These are phyloP conservation scores for Mythimna vitellina DNA, from an alignment of 2,888 invertebrate genomes.

Conservation along the genomic window DNA sequence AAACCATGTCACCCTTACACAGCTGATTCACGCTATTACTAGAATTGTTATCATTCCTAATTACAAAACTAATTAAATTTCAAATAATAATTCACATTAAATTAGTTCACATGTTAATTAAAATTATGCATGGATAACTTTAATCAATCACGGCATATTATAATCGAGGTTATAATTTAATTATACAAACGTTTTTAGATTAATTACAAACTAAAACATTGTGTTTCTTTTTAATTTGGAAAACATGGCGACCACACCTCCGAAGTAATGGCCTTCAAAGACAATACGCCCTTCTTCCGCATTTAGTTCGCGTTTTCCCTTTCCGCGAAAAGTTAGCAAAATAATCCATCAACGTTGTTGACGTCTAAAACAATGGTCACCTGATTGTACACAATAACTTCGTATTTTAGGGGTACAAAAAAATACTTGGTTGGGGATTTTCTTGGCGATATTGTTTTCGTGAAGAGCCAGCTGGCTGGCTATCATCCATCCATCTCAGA, in stretches of 20 bases:
- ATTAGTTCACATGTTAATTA: slow-evolving; percentile 31
- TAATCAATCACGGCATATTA: slow-evolving; percentile 33
- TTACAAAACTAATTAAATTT: slow-evolving; percentile 23
- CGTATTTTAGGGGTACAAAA: slow-evolving; percentile 28
- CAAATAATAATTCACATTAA: slow-evolving; percentile 10
- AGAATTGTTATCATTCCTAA: slow-evolving; percentile 24
- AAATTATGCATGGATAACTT: slow-evolving; percentile 29
- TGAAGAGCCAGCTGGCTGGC: slow-evolving; percentile 19
- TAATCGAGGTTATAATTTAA: slow-evolving; percentile 17
- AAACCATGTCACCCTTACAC: slow-evolving; percentile 17
- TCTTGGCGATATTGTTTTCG: slow-evolving; percentile 30
- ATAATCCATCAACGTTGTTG: slow-evolving; percentile 78
- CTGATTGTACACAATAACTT: slow-evolving; percentile 61
- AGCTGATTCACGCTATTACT: slow-evolving; percentile 42
- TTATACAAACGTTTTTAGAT: slow-evolving; percentile 46
- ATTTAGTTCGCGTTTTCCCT: slow-evolving; percentile 69
- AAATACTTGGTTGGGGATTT: slow-evolving; percentile 28
- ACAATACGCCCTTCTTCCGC: slow-evolving; percentile 74
- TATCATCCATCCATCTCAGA: slow-evolving; percentile 45
- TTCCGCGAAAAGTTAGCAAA: slow-evolving; percentile 72
- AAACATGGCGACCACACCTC: slow-evolving; percentile 65
- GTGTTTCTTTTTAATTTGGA: slow-evolving; percentile 41
- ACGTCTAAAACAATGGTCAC: slow-evolving; percentile 77
- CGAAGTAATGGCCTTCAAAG: slow-evolving; percentile 65
- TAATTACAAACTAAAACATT: slow-evolving; percentile 35